Percentiles rank a stretch among this genome's conserved stretches.
Conservation (phyloP, 2,113 vertebrate genomes). For the Sorex araneus region DNA sequence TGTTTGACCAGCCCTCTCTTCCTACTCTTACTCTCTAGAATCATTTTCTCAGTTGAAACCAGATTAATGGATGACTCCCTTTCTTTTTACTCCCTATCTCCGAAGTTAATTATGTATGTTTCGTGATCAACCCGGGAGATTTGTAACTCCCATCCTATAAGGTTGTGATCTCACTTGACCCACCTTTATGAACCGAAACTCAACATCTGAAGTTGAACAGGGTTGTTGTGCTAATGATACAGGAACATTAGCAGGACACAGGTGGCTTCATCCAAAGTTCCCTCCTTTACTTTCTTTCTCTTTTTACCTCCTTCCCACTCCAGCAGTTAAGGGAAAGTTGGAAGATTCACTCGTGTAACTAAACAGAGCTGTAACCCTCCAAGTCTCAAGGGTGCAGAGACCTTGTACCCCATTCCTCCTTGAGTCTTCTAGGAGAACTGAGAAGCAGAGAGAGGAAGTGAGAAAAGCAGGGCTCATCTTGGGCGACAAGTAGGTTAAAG, state of each 20-base stretch:
- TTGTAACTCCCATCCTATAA: not conserved
- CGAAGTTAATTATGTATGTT: not conserved
- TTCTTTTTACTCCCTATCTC: not conserved
- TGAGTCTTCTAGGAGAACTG: not conserved
- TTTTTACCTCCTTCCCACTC: not conserved
- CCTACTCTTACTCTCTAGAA: not conserved
- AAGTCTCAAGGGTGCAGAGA: not conserved
- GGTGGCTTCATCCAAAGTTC: not conserved
- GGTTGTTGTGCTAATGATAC: not conserved
- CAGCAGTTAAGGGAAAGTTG: not conserved
- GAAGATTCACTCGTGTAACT: not conserved
- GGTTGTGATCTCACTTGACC: not conserved
- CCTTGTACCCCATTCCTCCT: not conserved
- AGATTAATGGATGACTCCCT: not conserved
- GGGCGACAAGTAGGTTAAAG: not conserved
- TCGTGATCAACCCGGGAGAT: not conserved
- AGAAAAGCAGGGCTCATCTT: not conserved
- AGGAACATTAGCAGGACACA: conserved; percentile 24
- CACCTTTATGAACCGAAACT: conserved; percentile 31
- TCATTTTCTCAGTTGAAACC: conserved; percentile 30
- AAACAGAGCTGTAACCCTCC: no score
- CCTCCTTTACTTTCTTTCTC: not conserved
- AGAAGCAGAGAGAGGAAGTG: not conserved
- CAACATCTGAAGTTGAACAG: not conserved
- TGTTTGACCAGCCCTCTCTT: not conserved